Base-by-base conservation (phyloP, 92 coral and sea anemone genomes). In the Porites cylindrica region DNA sequence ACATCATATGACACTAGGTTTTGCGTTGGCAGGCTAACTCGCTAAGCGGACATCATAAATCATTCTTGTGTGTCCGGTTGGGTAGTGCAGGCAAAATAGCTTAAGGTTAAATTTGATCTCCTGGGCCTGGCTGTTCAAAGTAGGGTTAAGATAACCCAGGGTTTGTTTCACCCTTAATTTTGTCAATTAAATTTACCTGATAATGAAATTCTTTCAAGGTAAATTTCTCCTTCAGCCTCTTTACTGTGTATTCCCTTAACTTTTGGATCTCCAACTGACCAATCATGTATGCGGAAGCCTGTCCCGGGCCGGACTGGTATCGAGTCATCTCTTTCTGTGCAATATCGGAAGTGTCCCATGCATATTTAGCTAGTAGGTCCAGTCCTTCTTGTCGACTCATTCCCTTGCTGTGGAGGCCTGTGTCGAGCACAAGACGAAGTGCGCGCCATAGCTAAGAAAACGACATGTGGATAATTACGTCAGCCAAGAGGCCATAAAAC, bases 341-440 rank as follows among this genome's bases (percentile, higher is more conserved):
- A 21, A 96, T 76, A 77, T 96, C 99, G 50, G 98, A 88, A 20
- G 96, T 92, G 86, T 96, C 99, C 99, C 98, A 96, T 10, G 98
- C 96, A 83, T 91, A 96, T 58, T 89, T 68, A 24, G 87, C 92
- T 76, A 96, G 91, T 77, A 96, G 91, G 21, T 88, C 74, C 70
- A 96, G 79, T n/a, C 93, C 98, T 47, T 93, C 85, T 66, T 86
- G 80, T 23, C 99, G 88, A 10, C 82, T 96, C 85, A 95, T 84
- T 14, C 94, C 95, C 74, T 90, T 95, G 73, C 90, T 84, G 81
- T 96, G 99, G 47, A 96, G 94, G 17, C 98, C 99, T n/a, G 98
- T 51, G 77, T 96, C 99, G 13, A 96, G 88, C 1, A 96, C 92
- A 63, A 96, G 92, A 12, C 99, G 91, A 17, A 96, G 85, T 1